Conservation (phyloP, 2,888 invertebrate genomes). For the Melangyna quadrimaculata region DNA sequence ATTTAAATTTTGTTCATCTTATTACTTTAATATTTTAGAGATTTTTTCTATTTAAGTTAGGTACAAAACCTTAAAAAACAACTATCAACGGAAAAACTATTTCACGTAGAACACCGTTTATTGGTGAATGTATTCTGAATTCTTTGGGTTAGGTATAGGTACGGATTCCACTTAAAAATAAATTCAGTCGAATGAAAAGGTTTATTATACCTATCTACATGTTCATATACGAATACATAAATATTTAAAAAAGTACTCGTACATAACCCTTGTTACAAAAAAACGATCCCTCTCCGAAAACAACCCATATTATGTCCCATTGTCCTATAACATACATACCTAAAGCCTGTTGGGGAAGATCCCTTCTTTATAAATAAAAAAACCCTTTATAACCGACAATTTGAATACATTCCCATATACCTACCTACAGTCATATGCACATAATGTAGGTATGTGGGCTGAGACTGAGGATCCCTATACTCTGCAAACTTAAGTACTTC, state of each 20-base stretch:
- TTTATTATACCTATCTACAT: not conserved
- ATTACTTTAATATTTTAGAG: too few relatives aligned
- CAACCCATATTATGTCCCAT: conserved; percentile 18
- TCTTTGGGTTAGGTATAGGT: too few relatives aligned
- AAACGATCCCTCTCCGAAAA: conserved; percentile 50
- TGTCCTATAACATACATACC: conserved; percentile 32
- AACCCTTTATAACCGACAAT: conserved; percentile 47
- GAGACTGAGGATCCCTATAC: conserved; percentile 47
- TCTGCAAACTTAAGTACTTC: conserved; percentile 53
- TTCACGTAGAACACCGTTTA: not conserved
- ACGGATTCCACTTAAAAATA: not conserved
- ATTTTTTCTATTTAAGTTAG: too few relatives aligned
- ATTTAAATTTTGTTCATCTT: too few relatives aligned
- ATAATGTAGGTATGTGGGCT: conserved; percentile 16
- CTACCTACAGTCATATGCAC: too few relatives aligned
- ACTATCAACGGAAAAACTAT: too few relatives aligned
- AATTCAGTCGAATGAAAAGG: not conserved
- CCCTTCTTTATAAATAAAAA: conserved; percentile 48
- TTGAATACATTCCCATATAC: conserved; percentile 58
- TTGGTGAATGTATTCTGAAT: not conserved
- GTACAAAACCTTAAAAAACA: too few relatives aligned
- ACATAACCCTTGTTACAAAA: conserved; percentile 11
- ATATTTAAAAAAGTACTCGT: conserved; percentile 2
- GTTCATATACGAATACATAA: not conserved
- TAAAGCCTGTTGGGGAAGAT: conserved; percentile 42